phyloP scores from a whole-genome alignment of 2,888 invertebrate species.

The Norana najaformis region DNA sequence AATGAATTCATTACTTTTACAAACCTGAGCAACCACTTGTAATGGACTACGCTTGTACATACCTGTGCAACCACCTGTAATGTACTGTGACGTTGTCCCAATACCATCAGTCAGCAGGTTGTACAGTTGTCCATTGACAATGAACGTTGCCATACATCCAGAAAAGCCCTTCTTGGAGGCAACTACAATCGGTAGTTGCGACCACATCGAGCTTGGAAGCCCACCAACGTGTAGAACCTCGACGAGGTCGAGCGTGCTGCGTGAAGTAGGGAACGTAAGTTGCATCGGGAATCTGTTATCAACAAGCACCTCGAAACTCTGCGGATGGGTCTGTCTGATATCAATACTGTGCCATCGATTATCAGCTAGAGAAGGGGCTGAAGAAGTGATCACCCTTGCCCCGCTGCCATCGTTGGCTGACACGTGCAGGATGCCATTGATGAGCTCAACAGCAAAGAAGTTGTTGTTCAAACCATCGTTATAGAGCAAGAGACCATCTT shows the following conservation, averaged over 20 bases:
- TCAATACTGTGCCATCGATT: slow-evolving; percentile 39
- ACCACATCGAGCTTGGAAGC: slow-evolving; percentile 49
- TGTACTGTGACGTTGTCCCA: slow-evolving; percentile 24
- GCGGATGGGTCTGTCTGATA: slow-evolving; percentile 38
- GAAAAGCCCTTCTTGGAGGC: slow-evolving; percentile 55
- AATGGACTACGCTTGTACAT: neutral
- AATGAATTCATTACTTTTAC: neutral
- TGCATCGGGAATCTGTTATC: slow-evolving; percentile 22
- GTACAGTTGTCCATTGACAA: slow-evolving; percentile 50
- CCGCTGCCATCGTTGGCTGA: slow-evolving; percentile 51
- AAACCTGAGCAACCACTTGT: neutral
- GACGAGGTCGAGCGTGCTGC: slow-evolving; percentile 44
- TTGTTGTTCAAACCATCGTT: slow-evolving; percentile 34
- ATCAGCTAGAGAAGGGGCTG: slow-evolving; percentile 31
- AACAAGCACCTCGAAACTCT: slow-evolving; percentile 30
- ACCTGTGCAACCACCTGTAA: slow-evolving; percentile 45
- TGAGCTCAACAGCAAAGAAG: slow-evolving; percentile 42
- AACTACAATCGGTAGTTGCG: slow-evolving; percentile 42
- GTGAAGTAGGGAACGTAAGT: slow-evolving; percentile 19
- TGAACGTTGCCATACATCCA: slow-evolving; percentile 57
- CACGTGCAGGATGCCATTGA: slow-evolving; percentile 52
- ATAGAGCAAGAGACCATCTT: slow-evolving; percentile 52
- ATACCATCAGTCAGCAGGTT: slow-evolving; percentile 48
- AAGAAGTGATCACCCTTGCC: neutral
- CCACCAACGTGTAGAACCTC: slow-evolving; percentile 54